Base-by-base conservation (phyloP, 2,888 invertebrate genomes). In the Caenorhabditis parvicauda region DNA sequence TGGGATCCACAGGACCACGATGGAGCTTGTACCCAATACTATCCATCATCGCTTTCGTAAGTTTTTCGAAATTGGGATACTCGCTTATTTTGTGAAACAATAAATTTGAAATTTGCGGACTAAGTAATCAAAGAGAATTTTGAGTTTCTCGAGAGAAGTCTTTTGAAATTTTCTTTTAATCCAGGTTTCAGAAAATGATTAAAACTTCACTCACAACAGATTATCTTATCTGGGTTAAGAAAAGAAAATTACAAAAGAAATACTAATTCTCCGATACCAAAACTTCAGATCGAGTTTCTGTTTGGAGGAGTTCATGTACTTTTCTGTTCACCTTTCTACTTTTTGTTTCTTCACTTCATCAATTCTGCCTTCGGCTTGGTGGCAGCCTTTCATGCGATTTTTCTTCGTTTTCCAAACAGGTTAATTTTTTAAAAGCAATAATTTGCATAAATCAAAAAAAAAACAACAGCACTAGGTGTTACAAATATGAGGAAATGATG, bases 291-390 rank as follows among this genome's bases (percentile, higher is more conserved):
- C 52, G 74, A 73, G 46, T 77, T 77, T 54, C 42, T 62, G 5
- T 54, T 69, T 17, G 75, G 76, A 27, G 63, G 70, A 22, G 51
- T 62, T 14, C 74, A 78, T 54, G 51, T 74, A 19, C 66, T 67
- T 57, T 74, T 76, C 57, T 77, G 77, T 49, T 74, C 77, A 7
- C 78, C 77, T 14, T 67, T 75, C 57, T 76, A 64, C 54, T 63
- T 65, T 28, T 59, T 75, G 32, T 54, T 70, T 17, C 64, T 77
- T 28, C 75, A 73, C n/a, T 50, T 77, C 14, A 47, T 76, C 45
- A 70, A 70, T 50, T 69, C 74, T 0, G 54, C 68, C 22, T 59
- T 75, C 28, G 72, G 71, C 6, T 54, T 69, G 27, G 69, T 76
- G 21, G 60, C 77, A 14, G 68, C 77, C 1, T 71, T 76, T 37